Base-by-base conservation (phyloP, 1,140 invertebrate genomes). In the Aphelenchoides besseyi region DNA sequence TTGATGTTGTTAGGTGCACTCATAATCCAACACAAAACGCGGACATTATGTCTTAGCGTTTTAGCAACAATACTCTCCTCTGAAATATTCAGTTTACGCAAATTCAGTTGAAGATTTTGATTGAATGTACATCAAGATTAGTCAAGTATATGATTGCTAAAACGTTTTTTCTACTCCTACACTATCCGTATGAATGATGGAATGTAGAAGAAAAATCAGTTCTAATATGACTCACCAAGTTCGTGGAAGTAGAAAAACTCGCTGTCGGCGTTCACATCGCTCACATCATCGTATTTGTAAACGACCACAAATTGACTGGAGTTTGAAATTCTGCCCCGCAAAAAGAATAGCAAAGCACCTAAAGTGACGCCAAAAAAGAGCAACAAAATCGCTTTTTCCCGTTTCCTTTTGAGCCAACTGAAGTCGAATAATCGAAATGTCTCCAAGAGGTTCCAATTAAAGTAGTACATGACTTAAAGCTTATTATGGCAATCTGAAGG, bases 11-110 rank as follows among this genome's bases (percentile, higher is more conserved):
- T 89, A 0, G 94, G 55, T 5, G 5, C 55, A 33, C 55, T 97
- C 91, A 97, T 93, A 2, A 97, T 87, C 93, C 94, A 96, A 83
- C 94, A 97, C 0, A 97, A 86, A 0, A 97, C 89, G 48, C 91
- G 88, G 1, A 88, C 85, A 81, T 90, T 89, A 67, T 89, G 88
- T 26, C 37, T 53, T n/a, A 68, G n/a, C 12, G 29, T 28, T 23
- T 68, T 68, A 1, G 12, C 57, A 8, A 68, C 66, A 66, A 8
- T 28, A 12, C 18, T 59, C 12, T 68, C 66, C 2, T 63, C 66
- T 68, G n/a, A 2, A 68, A 48, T 16, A 48, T 12, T 23, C 12
- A 48, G 41, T 23, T 12, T 16, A 23, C 12, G 41, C 12, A 23
- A 12, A 48, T 16, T 48, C 41, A 48, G 41, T 23, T 48, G 41